phyloP scores from a whole-genome alignment of 2,113 vertebrate species.

The Saccopteryx bilineata region DNA sequence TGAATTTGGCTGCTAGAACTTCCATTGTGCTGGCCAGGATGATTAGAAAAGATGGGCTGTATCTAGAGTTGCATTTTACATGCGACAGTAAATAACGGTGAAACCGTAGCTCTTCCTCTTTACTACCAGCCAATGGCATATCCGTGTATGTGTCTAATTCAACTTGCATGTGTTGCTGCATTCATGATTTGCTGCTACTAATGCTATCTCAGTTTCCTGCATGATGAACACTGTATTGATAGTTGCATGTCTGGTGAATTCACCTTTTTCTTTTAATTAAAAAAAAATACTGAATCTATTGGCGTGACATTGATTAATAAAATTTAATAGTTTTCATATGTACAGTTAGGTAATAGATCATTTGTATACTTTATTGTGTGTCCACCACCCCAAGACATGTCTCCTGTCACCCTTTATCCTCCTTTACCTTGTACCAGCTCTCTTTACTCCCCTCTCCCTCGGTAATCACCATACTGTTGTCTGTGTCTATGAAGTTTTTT shows the following conservation, averaged over 20 bases:
- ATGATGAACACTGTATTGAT: background rate
- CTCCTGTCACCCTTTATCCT: too few relatives aligned
- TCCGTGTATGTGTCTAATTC: background rate
- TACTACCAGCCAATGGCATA: background rate
- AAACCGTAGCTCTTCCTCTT: background rate
- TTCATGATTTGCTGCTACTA: background rate
- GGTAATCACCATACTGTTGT: too few relatives aligned
- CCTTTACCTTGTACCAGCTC: too few relatives aligned
- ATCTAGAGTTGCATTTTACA: constrained; percentile 1
- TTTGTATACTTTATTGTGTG: too few relatives aligned
- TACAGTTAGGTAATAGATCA: too few relatives aligned
- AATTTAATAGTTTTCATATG: too few relatives aligned
- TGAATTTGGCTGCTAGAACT: background rate
- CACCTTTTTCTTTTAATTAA: too few relatives aligned
- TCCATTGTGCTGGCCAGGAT: background rate
- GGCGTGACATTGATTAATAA: too few relatives aligned
- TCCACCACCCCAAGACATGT: too few relatives aligned
- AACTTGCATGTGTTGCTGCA: background rate
- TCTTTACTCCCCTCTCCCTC: too few relatives aligned
- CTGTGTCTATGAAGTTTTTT: too few relatives aligned
- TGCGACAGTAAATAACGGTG: background rate
- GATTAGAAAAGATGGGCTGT: background rate
- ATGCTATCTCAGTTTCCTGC: background rate
- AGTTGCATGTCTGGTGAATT: background rate
- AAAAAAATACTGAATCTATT: too few relatives aligned